Evolutionary conservation across 2,888 invertebrate genomes (phyloP), one percentile per base, ranked within the genome.

Genomic region (Standfussiana lucernea): DNA sequence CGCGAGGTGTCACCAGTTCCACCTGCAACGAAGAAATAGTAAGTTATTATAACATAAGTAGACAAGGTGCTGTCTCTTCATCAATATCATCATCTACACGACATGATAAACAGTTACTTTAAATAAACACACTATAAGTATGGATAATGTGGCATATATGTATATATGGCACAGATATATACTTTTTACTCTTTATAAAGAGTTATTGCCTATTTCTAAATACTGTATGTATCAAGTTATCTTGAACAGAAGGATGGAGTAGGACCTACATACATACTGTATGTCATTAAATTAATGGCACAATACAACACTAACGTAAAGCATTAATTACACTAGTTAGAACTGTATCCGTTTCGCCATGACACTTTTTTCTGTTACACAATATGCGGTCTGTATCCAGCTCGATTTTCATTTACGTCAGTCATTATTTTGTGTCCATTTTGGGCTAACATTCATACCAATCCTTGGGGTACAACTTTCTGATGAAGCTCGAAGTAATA

Each of bases 1-100:
- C 97, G 79, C 97, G 97, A 0, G 98, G 98, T 0, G 98, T 98
- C 72, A 97, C 97, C 89, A 98, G 93, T 89, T 98, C 98, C 86
- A 98, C 96, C 95, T 98, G 97, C 18, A 79, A 80, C 64, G 6
- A 35, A 77, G 40, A 28, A 28, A 65, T 35, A 32, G 15, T 40
- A n/a, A 62, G 37, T 59, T 24, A 40, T n/a, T 8, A 35, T 3
- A 6, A 21, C n/a, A 11, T 50, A 24, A 24, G 24, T 45, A 21
- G 21, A 0, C 13, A 42, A n/a, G 13, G 32, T 40, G 7, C 28
- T 74, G 6, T 3, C 42, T 37, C 28, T 6, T 24, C 45, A 64
- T n/a, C 13, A 53, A 53, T n/a, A 45, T 68, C 18, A 42, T 13
- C 24, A 28, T 53, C 10, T 32, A 15, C 15, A 37, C 13, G 24